These are phyloP conservation scores for Sitta europaea DNA, from an alignment of 2,113 vertebrate species.

Conservation along the genomic window DNA sequence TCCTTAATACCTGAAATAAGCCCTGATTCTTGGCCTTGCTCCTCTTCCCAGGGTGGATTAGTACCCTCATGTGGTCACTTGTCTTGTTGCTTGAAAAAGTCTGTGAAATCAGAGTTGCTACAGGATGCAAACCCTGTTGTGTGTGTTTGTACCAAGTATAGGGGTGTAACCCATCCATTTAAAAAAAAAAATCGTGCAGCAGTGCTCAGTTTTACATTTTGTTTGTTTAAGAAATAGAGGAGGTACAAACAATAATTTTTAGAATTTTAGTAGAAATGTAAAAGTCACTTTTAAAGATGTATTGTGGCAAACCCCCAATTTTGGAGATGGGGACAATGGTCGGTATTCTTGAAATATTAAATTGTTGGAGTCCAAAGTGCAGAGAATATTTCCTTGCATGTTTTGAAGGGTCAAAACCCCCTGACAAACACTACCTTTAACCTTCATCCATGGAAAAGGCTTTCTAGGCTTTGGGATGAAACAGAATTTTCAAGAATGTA, in stretches of 20 bases:
- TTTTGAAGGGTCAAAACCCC: no score
- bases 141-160: neutral
- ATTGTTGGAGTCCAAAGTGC: no score
- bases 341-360: neutral
- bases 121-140: neutral
- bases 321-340: neutral
- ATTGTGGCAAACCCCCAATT: neutral
- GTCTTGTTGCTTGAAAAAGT: neutral
- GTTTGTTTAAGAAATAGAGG: neutral
- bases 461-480: no score
- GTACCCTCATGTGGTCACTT: slow-evolving; percentile 19
- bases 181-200: neutral
- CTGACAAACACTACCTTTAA: no score
- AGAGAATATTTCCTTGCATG: no score
- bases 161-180: neutral
- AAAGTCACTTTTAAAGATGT: neutral
- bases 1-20: neutral
- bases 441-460: no score
- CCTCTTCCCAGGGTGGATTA: neutral
- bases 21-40: neutral
- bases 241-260: neutral
- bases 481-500: no score
- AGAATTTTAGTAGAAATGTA: neutral
- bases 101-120: neutral
- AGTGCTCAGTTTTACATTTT: neutral